Evolutionary conservation across 2,797 vertebrate species (phyloP).

Genomic region (Peromyscus nudipes): DNA sequence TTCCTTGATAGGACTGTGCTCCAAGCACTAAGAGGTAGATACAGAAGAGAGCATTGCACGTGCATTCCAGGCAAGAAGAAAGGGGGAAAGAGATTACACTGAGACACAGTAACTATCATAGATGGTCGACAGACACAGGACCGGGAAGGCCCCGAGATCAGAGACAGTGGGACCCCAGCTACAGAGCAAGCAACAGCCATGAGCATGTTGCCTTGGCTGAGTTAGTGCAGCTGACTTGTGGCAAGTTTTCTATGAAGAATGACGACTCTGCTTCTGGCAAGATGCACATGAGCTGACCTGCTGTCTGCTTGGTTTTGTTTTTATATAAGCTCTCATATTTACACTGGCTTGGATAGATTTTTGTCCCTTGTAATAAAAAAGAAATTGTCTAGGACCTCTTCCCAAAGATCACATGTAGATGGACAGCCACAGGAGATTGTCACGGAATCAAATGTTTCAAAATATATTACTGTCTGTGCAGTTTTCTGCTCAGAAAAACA

Average conservation of each 20-base stretch:
- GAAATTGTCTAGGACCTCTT: background rate
- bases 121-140: background rate
- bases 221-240: background rate
- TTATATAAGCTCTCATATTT: constrained; percentile 1
- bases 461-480: constrained; percentile 22
- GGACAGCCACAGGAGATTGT: background rate
- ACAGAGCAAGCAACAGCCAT: background rate
- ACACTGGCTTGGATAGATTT: constrained; percentile 26
- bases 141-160: too few species aligned
- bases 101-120: background rate
- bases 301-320: background rate
- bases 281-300: background rate
- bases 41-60: background rate
- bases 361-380: background rate
- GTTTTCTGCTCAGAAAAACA: constrained; percentile 68
- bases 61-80: background rate
- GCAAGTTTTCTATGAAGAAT: background rate
- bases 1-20: background rate
- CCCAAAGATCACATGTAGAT: background rate
- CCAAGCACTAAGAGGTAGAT: background rate
- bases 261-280: background rate
- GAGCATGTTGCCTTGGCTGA: too few species aligned
- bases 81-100: background rate
- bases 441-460: constrained; percentile 54
- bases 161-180: too few species aligned